Percentiles rank a stretch among this genome's conserved stretches.
Evolutionary conservation across 2,113 vertebrate species (phyloP).

Genomic region (Notothenia coriiceps): DNA sequence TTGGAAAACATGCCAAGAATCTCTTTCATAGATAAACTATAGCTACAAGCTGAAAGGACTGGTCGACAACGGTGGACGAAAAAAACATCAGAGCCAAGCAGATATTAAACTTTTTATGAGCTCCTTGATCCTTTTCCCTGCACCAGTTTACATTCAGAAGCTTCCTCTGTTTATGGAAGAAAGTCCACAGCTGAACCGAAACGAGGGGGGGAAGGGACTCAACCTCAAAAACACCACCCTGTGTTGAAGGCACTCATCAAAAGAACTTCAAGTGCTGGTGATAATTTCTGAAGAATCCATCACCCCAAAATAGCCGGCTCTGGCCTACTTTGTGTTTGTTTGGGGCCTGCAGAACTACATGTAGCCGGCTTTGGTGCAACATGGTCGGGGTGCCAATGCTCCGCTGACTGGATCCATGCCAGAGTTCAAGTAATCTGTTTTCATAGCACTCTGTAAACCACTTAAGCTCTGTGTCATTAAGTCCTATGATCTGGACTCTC

Average conservation of each 20-base stretch:
- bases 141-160: constrained; percentile 55
- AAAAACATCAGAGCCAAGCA: background rate
- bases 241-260: constrained; percentile 23
- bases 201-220: background rate
- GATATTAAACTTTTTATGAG: background rate
- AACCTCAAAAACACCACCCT: constrained; percentile 54
- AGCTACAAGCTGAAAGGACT: background rate
- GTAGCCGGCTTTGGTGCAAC: constrained; percentile 21
- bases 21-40: constrained; percentile 34
- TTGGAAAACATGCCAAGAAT: constrained; percentile 10
- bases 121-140: constrained; percentile 29
- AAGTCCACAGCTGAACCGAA: constrained; percentile 20
- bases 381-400: constrained; percentile 21
- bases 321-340: constrained; percentile 12
- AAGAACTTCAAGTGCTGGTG: constrained; percentile 36
- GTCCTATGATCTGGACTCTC: constrained; percentile 33
- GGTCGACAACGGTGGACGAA: background rate
- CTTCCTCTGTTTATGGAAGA: constrained; percentile 69
- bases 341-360: background rate
- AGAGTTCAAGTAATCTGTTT: constrained; percentile 61
- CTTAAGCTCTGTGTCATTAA: constrained; percentile 50
- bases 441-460: constrained; percentile 48
- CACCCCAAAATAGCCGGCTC: constrained; percentile 28
- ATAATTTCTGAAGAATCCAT: constrained; percentile 37
- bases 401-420: constrained; percentile 45